Evolutionary conservation across 2,797 vertebrate species (phyloP).

Genomic region (Paratrypauchen microcephalus): DNA sequence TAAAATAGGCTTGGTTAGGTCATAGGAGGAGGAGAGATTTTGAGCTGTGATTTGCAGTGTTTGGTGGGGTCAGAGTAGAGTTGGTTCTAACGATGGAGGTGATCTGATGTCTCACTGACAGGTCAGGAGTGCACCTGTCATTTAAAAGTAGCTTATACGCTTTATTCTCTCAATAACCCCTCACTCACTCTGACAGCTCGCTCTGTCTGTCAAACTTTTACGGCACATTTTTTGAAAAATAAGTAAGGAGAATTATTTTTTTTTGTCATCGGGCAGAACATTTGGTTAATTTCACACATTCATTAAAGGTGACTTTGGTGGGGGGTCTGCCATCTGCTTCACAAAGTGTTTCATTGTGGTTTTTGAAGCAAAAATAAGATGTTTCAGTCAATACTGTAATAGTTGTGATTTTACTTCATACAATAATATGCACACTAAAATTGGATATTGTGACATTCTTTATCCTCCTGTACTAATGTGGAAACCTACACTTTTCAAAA

Average conservation of each 20-base stretch:
- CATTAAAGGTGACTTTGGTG: too few relatives aligned
- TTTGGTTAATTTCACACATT: too few relatives aligned
- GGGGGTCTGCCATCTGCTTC: too few relatives aligned
- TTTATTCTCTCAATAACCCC: slow-evolving; percentile 27
- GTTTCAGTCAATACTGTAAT: background rate
- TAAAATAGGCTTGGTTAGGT: background rate
- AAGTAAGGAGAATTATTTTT: too few relatives aligned
- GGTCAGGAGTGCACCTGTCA: slow-evolving; percentile 28
- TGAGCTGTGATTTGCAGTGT: background rate
- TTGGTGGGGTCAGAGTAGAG: slow-evolving; percentile 21
- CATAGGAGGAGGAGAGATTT: background rate
- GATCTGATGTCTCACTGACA: slow-evolving; percentile 26
- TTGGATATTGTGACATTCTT: too few relatives aligned
- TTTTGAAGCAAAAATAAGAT: background rate
- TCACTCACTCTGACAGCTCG: slow-evolving; percentile 10
- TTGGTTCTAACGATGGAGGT: slow-evolving; percentile 38
- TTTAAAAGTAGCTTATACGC: slow-evolving; percentile 21
- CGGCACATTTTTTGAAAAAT: background rate
- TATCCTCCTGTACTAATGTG: background rate
- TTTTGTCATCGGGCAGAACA: too few relatives aligned
- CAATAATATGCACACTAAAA: background rate
- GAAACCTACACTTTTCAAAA: background rate
- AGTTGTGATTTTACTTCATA: background rate
- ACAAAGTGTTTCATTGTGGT: too few relatives aligned
- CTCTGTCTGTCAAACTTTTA: background rate